A percentile compares a stretch with the other conserved stretches of the same genome.
Conservation (phyloP, 53 echinoderm and acorn worm species). For the Echinarachnius parma region DNA sequence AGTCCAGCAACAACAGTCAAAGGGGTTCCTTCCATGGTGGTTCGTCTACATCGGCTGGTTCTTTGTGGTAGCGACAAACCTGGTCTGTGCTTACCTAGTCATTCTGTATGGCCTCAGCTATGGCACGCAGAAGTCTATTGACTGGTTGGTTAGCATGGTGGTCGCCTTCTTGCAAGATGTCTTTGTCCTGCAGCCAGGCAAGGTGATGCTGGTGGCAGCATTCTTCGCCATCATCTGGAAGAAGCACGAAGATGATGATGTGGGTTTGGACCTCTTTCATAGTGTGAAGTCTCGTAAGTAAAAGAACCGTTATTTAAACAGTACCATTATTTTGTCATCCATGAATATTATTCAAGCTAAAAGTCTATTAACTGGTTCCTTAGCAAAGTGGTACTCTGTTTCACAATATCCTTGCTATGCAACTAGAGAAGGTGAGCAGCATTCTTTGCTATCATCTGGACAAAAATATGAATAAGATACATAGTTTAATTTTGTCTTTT, state of each 20-base stretch:
- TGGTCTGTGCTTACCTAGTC: conserved; percentile 72
- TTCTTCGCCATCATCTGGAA: conserved; percentile 70
- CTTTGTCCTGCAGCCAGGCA: conserved; percentile 75
- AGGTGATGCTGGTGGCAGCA: conserved; percentile 75
- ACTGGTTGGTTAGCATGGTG: conserved; percentile 83
- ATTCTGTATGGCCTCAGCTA: conserved; percentile 82
- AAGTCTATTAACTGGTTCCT: too few species aligned
- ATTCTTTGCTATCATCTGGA: too few species aligned
- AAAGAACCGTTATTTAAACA: too few species aligned
- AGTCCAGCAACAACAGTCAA: conserved; percentile 8
- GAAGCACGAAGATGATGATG: conserved; percentile 61
- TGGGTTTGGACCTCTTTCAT: conserved; percentile 65
- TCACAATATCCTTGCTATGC: too few species aligned
- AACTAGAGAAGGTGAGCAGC: too few species aligned
- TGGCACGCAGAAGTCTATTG: conserved; percentile 69
- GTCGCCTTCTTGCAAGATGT: conserved; percentile 73
- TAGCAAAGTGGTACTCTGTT: too few species aligned
- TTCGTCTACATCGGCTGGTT: conserved; percentile 78
- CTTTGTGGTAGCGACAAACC: conserved; percentile 41
- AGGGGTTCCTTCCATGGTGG: conserved; percentile 88
- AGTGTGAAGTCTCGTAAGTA: too few species aligned
- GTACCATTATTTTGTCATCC: too few species aligned
- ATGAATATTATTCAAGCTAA: too few species aligned
- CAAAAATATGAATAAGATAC: too few species aligned
- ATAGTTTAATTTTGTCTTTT: too few species aligned